Percentiles rank a stretch among this genome's conserved stretches.
Evolutionary conservation across 1,140 invertebrate species (phyloP).

Genomic region (Zaprionus ghesquierei): DNA sequence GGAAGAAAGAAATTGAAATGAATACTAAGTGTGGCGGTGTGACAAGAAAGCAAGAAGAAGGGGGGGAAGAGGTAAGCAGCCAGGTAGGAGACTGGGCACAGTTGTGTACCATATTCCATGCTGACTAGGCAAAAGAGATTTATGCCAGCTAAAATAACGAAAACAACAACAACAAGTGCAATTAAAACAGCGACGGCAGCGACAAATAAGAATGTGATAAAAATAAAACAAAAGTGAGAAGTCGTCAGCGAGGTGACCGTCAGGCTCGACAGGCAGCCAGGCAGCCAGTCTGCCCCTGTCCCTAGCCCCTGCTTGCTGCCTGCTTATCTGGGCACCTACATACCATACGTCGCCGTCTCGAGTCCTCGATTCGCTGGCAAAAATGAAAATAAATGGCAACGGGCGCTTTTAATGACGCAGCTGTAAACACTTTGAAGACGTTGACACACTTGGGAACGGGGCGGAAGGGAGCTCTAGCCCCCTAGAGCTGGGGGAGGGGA

Average conservation of each 20-base stretch:
- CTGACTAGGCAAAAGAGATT: constrained; percentile 33
- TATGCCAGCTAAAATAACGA: constrained; percentile 37
- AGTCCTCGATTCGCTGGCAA: neutral
- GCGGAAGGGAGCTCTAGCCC: too few relatives aligned
- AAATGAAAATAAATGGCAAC: constrained; percentile 60
- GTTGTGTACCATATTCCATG: constrained; percentile 12
- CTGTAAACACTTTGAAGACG: constrained; percentile 72
- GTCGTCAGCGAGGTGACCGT: constrained; percentile 30
- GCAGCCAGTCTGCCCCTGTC: neutral
- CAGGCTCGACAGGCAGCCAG: neutral
- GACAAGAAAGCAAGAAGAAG: neutral
- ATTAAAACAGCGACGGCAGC: constrained; percentile 56
- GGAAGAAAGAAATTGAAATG: constrained; percentile 29
- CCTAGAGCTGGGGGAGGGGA: too few relatives aligned
- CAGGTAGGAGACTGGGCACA: neutral
- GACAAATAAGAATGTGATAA: constrained; percentile 63
- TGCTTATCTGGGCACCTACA: neutral
- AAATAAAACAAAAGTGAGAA: constrained; percentile 69
- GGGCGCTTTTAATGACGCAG: constrained; percentile 72
- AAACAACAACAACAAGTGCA: constrained; percentile 46
- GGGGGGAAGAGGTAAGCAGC: neutral
- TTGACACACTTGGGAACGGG: constrained; percentile 55
- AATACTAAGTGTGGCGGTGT: constrained; percentile 13
- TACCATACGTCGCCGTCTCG: neutral
- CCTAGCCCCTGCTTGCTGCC: neutral